Percentiles rank a stretch among this genome's conserved stretches.
Conservation (phyloP, 2,113 vertebrate species). For the Calcarius ornatus region DNA sequence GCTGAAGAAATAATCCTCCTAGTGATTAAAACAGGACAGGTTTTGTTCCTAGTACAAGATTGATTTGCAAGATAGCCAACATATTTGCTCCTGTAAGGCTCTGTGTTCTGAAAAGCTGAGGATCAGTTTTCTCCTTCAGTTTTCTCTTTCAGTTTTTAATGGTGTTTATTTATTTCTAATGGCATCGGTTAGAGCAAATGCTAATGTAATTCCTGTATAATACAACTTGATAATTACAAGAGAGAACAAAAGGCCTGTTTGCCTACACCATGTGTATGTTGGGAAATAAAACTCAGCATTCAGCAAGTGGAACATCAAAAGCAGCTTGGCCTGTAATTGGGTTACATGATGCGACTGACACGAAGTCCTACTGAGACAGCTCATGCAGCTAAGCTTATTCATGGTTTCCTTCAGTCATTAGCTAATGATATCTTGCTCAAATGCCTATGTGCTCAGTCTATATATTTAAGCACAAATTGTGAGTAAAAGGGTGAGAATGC, state of each 20-base stretch:
- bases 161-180: neutral
- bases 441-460: neutral
- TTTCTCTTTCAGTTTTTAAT: neutral
- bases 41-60: neutral
- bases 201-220: neutral
- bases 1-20: neutral
- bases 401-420: conserved; percentile 22
- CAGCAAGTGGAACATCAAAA: conserved; percentile 32
- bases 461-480: conserved; percentile 4
- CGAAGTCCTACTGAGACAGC: neutral
- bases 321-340: conserved; percentile 25
- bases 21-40: neutral
- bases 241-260: conserved; percentile 21
- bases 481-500: conserved; percentile 11
- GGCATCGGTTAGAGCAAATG: neutral
- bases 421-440: conserved; percentile 50
- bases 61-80: neutral
- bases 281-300: conserved; percentile 29
- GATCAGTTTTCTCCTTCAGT: neutral
- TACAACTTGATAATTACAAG: conserved; percentile 6
- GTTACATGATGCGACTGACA: neutral
- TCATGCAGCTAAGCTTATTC: conserved; percentile 12
- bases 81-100: neutral
- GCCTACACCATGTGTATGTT: neutral
- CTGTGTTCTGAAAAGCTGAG: neutral